phyloP scores from a whole-genome alignment of 2,797 vertebrate species.

The Enteromius fasciolatus region DNA sequence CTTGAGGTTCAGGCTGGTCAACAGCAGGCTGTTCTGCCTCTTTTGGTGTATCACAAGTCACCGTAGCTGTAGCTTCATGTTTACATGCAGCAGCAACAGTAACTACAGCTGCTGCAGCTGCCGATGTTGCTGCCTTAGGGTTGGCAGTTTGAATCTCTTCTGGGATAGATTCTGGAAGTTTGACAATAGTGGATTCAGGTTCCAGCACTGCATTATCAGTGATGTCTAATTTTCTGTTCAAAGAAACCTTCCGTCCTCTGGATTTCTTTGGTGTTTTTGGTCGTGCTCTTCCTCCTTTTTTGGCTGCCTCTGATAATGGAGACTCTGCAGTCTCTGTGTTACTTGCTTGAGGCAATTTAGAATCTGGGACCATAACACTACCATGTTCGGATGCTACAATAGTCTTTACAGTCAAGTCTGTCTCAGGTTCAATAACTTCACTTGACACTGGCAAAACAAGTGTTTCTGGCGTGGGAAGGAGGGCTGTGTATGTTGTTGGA shows the following conservation, averaged over 20 bases:
- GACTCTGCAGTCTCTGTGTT: slow-evolving; percentile 66
- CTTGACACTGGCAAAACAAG: slow-evolving; percentile 75
- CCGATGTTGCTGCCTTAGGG: slow-evolving; percentile 75
- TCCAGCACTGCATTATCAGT: slow-evolving; percentile 69
- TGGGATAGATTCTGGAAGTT: slow-evolving; percentile 81
- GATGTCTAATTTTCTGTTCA: slow-evolving; percentile 76
- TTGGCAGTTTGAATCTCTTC: slow-evolving; percentile 78
- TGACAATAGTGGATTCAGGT: slow-evolving; percentile 72
- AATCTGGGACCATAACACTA: slow-evolving; percentile 64
- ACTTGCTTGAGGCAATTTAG: slow-evolving; percentile 74
- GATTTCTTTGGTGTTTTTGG: slow-evolving; percentile 83
- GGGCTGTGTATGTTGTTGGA: slow-evolving; percentile 81
- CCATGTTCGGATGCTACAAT: slow-evolving; percentile 76
- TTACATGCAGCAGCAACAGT: slow-evolving; percentile 81
- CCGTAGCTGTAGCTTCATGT: slow-evolving; percentile 75
- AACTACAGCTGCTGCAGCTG: slow-evolving; percentile 75
- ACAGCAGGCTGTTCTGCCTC: slow-evolving; percentile 83
- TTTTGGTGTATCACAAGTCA: slow-evolving; percentile 80
- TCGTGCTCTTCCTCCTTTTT: slow-evolving; percentile 84
- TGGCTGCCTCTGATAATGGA: slow-evolving; percentile 71
- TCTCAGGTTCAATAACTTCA: slow-evolving; percentile 86
- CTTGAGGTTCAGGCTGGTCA: slow-evolving; percentile 83
- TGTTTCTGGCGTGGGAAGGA: slow-evolving; percentile 78
- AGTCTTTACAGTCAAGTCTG: slow-evolving; percentile 81
- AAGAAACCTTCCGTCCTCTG: slow-evolving; percentile 80